These are phyloP conservation scores for Spinus pinus DNA, from an alignment of 2,797 vertebrate species.

Conservation along the genomic window DNA sequence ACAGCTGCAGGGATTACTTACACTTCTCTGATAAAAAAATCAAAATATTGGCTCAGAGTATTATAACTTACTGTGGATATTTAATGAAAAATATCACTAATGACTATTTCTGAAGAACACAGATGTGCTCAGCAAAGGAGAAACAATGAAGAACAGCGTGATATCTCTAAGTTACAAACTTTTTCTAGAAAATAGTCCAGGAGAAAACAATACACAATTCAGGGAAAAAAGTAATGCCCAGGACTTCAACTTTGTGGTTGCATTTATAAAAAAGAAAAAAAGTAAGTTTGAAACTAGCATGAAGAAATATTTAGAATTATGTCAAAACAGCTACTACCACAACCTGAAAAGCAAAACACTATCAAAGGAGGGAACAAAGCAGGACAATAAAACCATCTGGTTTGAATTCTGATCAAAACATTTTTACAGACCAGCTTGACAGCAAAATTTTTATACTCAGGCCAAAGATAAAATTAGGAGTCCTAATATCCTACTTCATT, in stretches of 20 bases:
- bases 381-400: neutral
- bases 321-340: neutral
- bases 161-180: neutral
- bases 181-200: neutral
- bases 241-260: neutral
- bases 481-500: neutral
- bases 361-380: neutral
- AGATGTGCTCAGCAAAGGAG: neutral
- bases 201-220: neutral
- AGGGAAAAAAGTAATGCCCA: neutral
- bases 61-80: neutral
- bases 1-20: neutral
- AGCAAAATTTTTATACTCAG: neutral
- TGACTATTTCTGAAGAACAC: neutral
- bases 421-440: neutral
- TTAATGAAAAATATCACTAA: neutral
- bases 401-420: neutral
- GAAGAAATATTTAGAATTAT: neutral
- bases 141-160: neutral
- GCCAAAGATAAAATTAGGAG: neutral
- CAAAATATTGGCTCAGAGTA: neutral
- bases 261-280: neutral
- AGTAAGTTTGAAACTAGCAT: neutral
- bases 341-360: neutral
- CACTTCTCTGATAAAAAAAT: neutral